Conservation (phyloP, 2,888 invertebrate genomes). For the Aporophyla lueneburgensis region DNA sequence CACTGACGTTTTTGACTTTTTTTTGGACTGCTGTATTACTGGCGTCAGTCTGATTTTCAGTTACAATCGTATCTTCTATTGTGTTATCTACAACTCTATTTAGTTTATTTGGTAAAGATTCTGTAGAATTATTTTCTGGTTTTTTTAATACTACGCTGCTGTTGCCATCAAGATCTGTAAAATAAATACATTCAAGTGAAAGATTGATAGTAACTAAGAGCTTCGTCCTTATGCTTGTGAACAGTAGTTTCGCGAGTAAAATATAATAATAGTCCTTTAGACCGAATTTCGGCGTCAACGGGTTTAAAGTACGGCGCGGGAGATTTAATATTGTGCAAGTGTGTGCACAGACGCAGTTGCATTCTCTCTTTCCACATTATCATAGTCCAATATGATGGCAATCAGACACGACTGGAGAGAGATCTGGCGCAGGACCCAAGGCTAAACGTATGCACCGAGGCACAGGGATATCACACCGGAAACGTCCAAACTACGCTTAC, state of each 20-base stretch:
- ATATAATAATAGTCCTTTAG: not conserved
- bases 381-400: no score
- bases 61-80: not conserved
- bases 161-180: constrained; percentile 84
- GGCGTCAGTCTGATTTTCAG: not conserved
- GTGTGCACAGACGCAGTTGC: no score
- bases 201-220: not conserved
- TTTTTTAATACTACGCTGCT: constrained; percentile 67
- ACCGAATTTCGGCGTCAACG: no score
- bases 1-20: not conserved
- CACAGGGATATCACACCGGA: no score
- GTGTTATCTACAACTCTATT: constrained; percentile 18
- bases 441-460: no score
- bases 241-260: not conserved
- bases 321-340: no score
- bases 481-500: not conserved
- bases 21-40: constrained; percentile 11
- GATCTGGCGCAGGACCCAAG: no score
- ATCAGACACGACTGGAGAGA: no score
- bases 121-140: constrained; percentile 44
- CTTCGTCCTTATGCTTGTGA: not conserved
- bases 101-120: constrained; percentile 16
- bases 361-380: no score
- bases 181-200: not conserved
- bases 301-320: no score